Evolutionary conservation across 2,888 invertebrate species (phyloP).

Genomic region (Sepiola atlantica): DNA sequence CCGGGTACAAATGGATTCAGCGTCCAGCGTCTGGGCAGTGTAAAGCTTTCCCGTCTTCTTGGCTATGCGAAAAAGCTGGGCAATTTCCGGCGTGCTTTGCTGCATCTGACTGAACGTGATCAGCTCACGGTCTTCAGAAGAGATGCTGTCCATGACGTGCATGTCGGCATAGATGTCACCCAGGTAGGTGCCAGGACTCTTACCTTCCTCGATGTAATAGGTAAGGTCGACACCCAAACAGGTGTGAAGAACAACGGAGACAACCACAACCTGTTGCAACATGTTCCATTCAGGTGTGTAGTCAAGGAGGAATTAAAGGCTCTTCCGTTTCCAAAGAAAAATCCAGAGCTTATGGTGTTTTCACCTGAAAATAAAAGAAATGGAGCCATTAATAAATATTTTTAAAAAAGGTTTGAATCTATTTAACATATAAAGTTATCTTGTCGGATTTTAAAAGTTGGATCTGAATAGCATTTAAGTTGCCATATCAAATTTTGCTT

Average conservation of each 20-base stretch:
- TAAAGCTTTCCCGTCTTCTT: neutral
- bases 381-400: neutral
- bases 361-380: neutral
- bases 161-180: neutral
- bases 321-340: neutral
- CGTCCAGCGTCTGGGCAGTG: slow-evolving; percentile 1
- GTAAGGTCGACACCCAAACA: slow-evolving; percentile 11
- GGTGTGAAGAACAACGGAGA: slow-evolving; percentile 20
- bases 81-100: neutral
- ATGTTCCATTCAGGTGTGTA: slow-evolving; percentile 32
- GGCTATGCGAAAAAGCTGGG: neutral
- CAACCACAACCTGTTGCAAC: slow-evolving; percentile 1
- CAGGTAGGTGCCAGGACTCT: neutral
- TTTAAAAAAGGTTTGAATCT: neutral
- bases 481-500: too few relatives aligned
- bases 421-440: too few relatives aligned
- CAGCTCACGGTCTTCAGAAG: neutral
- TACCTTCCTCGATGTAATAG: slow-evolving; percentile 32
- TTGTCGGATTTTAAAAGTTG: too few relatives aligned
- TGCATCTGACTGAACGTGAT: slow-evolving; percentile 1
- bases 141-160: neutral
- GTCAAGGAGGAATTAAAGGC: neutral
- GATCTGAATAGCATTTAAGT: too few relatives aligned
- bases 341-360: neutral
- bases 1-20: neutral